Conservation (phyloP, 1,140 invertebrate genomes). For the Tachypleus tridentatus region DNA sequence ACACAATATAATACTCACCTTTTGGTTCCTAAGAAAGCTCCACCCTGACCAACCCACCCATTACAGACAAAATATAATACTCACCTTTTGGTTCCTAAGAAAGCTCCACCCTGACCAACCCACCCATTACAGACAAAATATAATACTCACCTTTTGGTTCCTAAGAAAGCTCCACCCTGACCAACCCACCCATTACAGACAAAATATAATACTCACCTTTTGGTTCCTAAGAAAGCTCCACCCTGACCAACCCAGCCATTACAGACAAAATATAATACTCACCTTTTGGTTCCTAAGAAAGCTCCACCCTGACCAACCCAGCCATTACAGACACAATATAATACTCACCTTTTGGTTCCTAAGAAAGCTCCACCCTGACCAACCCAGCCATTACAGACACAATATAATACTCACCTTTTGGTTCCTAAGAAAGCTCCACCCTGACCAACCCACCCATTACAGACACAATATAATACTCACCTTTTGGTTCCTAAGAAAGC, state of each 20-base stretch:
- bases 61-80: too few species aligned
- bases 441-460: slow-evolving; percentile 93
- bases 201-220: too few species aligned
- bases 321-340: too few species aligned
- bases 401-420: too few species aligned
- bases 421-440: slow-evolving; percentile 94
- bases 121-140: too few species aligned
- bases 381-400: slow-evolving; percentile 99
- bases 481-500: slow-evolving; percentile 93
- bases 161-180: slow-evolving; percentile 87
- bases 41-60: slow-evolving; percentile 94
- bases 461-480: too few species aligned
- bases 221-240: slow-evolving; percentile 90
- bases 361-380: slow-evolving; percentile 87
- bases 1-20: too few species aligned
- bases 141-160: slow-evolving; percentile 96
- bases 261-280: too few species aligned
- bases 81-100: slow-evolving; percentile 92
- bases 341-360: slow-evolving; percentile 94
- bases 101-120: slow-evolving; percentile 90
- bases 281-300: slow-evolving; percentile 90
- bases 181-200: slow-evolving; percentile 98
- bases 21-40: slow-evolving; percentile 91
- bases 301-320: slow-evolving; percentile 95
- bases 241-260: slow-evolving; percentile 95